Percentiles rank a stretch among this genome's conserved stretches.
Evolutionary conservation across 2,888 invertebrate genomes (phyloP).

Genomic region (Megaustenia siamemsis): DNA sequence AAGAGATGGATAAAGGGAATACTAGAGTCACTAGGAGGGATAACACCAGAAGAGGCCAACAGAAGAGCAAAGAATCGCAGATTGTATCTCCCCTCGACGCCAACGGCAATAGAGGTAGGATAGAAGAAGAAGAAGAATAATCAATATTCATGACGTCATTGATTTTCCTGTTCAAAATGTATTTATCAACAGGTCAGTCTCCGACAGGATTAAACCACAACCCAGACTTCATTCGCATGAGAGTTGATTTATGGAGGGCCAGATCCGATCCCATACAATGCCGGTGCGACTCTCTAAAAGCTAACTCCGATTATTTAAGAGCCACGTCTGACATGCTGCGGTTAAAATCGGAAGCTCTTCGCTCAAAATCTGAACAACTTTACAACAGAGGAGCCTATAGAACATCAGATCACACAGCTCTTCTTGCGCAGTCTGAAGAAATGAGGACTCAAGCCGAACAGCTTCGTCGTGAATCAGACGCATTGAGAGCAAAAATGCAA

Average conservation of each 20-base stretch:
- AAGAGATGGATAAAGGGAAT: too few relatives aligned
- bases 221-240: constrained; percentile 28
- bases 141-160: too few relatives aligned
- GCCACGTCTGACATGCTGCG: constrained; percentile 50
- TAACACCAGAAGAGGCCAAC: too few relatives aligned
- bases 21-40: too few relatives aligned
- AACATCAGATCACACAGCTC: neutral
- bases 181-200: constrained; percentile 34
- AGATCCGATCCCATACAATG: constrained; percentile 49
- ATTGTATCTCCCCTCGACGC: too few relatives aligned
- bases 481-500: constrained; percentile 37
- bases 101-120: too few relatives aligned
- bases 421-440: constrained; percentile 30
- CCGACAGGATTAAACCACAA: constrained; percentile 42
- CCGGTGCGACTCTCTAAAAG: constrained; percentile 44
- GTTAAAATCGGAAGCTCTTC: constrained; percentile 48
- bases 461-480: constrained; percentile 47
- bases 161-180: neutral
- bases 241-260: constrained; percentile 39
- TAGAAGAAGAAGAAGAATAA: too few relatives aligned
- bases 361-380: constrained; percentile 42
- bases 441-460: constrained; percentile 42
- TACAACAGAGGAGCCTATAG: neutral
- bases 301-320: constrained; percentile 50
- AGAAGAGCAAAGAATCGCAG: too few relatives aligned